Percentiles rank a stretch among this genome's conserved stretches.
Conservation (phyloP, 1,140 invertebrate genomes). For the Ceratosolen solmsi region DNA sequence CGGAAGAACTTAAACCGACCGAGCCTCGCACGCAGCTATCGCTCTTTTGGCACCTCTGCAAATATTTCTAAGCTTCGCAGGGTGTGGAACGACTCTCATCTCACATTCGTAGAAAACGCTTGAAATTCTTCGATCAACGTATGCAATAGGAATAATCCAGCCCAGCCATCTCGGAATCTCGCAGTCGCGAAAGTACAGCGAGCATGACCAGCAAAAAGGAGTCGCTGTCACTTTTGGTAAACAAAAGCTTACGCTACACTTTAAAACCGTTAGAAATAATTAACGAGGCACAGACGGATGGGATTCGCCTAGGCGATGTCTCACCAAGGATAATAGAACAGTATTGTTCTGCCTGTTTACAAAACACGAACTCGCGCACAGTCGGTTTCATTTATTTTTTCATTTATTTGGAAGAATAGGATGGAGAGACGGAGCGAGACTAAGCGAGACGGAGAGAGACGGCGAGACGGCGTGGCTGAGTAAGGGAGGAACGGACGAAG, state of each 20-base stretch:
- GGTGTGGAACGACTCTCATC: background rate
- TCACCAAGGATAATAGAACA: background rate
- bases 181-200: background rate
- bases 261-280: background rate
- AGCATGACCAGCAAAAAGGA: background rate
- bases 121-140: background rate
- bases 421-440: background rate
- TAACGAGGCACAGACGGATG: background rate
- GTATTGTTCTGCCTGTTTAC: constrained; percentile 10
- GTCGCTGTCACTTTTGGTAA: constrained; percentile 33
- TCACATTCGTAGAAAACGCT: background rate
- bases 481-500: background rate
- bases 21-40: background rate
- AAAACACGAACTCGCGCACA: constrained; percentile 29
- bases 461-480: background rate
- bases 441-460: no score
- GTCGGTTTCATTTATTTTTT: constrained; percentile 21
- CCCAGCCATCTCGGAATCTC: background rate
- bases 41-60: constrained; percentile 24
- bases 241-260: constrained; percentile 20
- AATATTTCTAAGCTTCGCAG: background rate
- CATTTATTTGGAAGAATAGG: background rate
- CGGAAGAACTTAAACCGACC: constrained; percentile 1
- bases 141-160: background rate
- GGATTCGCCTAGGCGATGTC: background rate